Evolutionary conservation across 2,113 vertebrate genomes (phyloP).

Genomic region (Sakesphorus luctuosus): DNA sequence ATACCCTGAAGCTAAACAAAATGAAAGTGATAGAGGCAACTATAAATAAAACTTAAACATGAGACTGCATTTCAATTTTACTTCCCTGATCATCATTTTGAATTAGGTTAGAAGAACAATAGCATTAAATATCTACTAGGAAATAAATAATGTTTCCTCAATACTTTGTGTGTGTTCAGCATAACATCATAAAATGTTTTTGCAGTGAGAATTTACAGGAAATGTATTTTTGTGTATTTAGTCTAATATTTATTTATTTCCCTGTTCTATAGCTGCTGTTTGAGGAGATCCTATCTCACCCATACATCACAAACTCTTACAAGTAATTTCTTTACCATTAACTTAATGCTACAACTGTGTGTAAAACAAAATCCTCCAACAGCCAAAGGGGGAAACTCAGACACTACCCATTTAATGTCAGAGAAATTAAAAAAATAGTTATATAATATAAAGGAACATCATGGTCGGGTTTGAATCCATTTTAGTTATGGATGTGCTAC

Average conservation of each 20-base stretch:
- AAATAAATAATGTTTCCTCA: background rate
- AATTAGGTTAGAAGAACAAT: background rate
- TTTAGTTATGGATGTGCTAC: background rate
- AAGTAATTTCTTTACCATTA: background rate
- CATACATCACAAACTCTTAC: background rate
- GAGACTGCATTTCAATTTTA: background rate
- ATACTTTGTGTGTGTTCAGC: background rate
- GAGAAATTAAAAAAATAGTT: background rate
- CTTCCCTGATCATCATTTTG: background rate
- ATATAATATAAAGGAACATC: background rate
- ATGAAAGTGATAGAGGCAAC: background rate
- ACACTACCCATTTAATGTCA: background rate
- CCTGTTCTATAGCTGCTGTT: background rate
- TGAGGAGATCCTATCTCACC: background rate
- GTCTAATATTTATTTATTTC: background rate
- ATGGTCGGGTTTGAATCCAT: background rate
- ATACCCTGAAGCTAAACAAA: background rate
- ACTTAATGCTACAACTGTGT: background rate
- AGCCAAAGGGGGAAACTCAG: background rate
- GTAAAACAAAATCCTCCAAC: background rate
- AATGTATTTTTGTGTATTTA: background rate
- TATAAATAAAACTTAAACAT: background rate
- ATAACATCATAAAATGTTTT: background rate
- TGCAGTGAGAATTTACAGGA: background rate
- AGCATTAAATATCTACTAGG: background rate